Evolutionary conservation across 1,140 invertebrate species (phyloP), one percentile per base, ranked within the genome.

Genomic region (Solenopsis fugax): DNA sequence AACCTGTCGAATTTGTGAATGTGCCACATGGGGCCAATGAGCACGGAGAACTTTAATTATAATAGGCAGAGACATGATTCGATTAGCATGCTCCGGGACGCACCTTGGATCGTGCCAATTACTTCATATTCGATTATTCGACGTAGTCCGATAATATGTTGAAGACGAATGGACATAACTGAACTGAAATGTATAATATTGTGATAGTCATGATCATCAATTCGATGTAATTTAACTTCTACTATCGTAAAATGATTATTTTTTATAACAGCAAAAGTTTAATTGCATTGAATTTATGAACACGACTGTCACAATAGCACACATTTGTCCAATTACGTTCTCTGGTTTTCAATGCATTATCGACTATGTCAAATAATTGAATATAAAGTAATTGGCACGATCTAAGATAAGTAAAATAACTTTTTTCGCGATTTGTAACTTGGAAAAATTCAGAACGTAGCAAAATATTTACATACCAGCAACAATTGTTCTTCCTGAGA

Each of bases 1-100:
- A 3, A 37, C 12, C n/a, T 48, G 29, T 62, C 54, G 45, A 84
- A 75, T 84, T 84, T 75, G 54, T 56, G 18, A 75, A 60, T 60
- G 18, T 41, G 13, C 56, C 69, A 75, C 67, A n/a, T 12, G 67
- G 24, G 80, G 24, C 69, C 80, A 60, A 84, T 75, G 12, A 84
- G 41, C 21, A 21, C 54, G 41, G 13, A 21, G 56, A 48, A 60
- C 24, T 73, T 84, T 84, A 84, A 84, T 84, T 84, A 75, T 84
- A 84, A 84, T 29, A 56, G 80, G 41, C 80, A 84, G 80, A 75
- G 69, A 73, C 82, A 67, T 67, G 62, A 85, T 78, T 78, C 82
- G 73, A 85, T 85, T 85, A 85, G n/a, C 16, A 56, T 48, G 48
- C 58, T 29, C 21, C n/a, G 72, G 37, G 82, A 77, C 34, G 60